Base-by-base conservation (phyloP, 30 jellyfish, hydroid and myxozoan genomes). In the Catostylus mosaicus region DNA sequence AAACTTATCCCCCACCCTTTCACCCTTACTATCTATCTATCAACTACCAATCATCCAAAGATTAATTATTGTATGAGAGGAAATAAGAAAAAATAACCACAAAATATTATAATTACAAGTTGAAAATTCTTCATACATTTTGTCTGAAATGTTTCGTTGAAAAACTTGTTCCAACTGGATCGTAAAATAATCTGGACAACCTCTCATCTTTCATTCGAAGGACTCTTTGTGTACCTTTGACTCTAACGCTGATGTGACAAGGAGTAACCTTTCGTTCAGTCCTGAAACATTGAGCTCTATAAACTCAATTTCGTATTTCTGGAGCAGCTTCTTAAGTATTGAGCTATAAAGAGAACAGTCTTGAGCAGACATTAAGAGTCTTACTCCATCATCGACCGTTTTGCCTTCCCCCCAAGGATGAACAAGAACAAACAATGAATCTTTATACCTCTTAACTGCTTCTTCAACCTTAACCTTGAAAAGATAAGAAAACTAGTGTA, bases 371-470 rank as follows among this genome's bases (percentile, higher is more conserved):
- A 79, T 79, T 0, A 51, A 60, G 1, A 79, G 90, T 10, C 90
- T 69, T 8, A 67, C 33, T 26, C 90, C 90, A 65, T 79, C 90
- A 8, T 79, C 81, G 8, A 34, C 31, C 30, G 90, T 47, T 47
- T 2, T 70, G 9, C 50, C 9, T 12, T 23, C 23, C 9, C 32
- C 29, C 90, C 90, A 79, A 30, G 90, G 90, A 29, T 79, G 73
- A 31, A 79, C 90, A 19, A 79, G 43, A 31, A 79, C 82, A 22
- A 79, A 9, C 20, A 79, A 35, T 0, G 90, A 79, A 3, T 43
- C 50, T 34, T 62, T 82, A 31, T 79, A 79, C 37, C 90, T 65
- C 30, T 64, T 14, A 20, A 79, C 69, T 5, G 90, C 43, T 8
- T 79, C 65, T n/a, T 36, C 36, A 3, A 72, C 27, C 20, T 20